Conservation (phyloP, 2,888 invertebrate species). For the Iselma pallidipennis region DNA sequence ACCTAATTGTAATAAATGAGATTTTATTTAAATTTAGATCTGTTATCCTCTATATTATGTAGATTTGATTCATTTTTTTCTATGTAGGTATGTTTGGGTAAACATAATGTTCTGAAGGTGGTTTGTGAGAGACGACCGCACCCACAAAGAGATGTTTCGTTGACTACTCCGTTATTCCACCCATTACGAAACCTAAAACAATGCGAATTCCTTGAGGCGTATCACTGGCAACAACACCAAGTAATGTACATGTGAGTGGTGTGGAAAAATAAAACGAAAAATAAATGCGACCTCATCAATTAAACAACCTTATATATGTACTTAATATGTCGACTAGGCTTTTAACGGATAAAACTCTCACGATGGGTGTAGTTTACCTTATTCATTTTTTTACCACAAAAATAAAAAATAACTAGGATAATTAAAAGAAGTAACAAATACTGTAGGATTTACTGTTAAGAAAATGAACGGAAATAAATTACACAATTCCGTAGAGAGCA, state of each 20-base stretch:
- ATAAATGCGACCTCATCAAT: background rate
- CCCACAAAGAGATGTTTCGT: background rate
- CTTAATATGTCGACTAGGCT: too few relatives aligned
- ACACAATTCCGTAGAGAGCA: background rate
- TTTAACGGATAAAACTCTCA: background rate
- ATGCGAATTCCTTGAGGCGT: slow-evolving; percentile 3
- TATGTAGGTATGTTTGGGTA: too few relatives aligned
- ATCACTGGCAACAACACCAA: background rate
- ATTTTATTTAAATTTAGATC: too few relatives aligned
- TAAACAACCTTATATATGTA: background rate
- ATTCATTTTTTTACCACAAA: too few relatives aligned
- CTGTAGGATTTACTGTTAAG: background rate
- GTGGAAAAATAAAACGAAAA: too few relatives aligned
- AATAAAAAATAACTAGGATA: too few relatives aligned
- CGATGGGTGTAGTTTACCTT: too few relatives aligned
- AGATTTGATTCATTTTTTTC: too few relatives aligned
- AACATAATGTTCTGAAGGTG: too few relatives aligned
- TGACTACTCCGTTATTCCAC: background rate
- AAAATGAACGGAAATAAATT: background rate
- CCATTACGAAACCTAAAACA: background rate
- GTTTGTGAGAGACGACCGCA: background rate
- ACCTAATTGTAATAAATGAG: too few relatives aligned
- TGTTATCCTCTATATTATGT: too few relatives aligned
- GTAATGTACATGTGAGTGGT: background rate
- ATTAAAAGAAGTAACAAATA: too few relatives aligned